A percentile compares a stretch with the other conserved stretches of the same genome.
Conservation (phyloP, 2,113 vertebrate species). For the Nannobrachium achirus region DNA sequence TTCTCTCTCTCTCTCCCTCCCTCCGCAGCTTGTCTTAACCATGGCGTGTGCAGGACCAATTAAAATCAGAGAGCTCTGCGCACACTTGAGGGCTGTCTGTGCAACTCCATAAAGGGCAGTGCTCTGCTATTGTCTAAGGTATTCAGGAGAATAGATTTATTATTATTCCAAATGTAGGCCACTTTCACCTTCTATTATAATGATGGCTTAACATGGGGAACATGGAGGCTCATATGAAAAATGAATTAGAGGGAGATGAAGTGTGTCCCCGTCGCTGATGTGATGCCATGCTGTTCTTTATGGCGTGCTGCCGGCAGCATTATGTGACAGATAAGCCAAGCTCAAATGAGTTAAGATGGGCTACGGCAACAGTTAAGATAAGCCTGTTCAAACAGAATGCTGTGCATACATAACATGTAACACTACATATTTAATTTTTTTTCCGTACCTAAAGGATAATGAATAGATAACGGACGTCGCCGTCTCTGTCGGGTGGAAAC, state of each 20-base stretch:
- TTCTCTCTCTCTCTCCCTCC: slow-evolving; percentile 31
- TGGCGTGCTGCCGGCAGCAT: no score
- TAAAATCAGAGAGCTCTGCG: slow-evolving; percentile 70
- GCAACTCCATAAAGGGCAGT: slow-evolving; percentile 69
- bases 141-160: slow-evolving; percentile 74
- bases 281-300: slow-evolving; percentile 16
- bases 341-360: no score
- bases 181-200: slow-evolving; percentile 71
- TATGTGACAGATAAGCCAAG: no score
- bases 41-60: slow-evolving; percentile 71
- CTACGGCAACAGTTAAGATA: no score
- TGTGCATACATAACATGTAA: no score
- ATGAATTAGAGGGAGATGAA: slow-evolving; percentile 64
- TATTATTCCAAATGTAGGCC: slow-evolving; percentile 73
- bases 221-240: slow-evolving; percentile 54
- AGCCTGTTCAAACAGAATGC: no score
- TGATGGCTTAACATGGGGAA: slow-evolving; percentile 61
- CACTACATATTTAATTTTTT: no score
- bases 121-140: slow-evolving; percentile 60
- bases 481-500: no score
- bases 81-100: slow-evolving; percentile 58
- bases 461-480: no score
- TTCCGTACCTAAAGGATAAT: no score
- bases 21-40: slow-evolving; percentile 47
- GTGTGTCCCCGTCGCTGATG: slow-evolving; percentile 33